Conservation (phyloP, 2,113 vertebrate species). For the Hydrochoerus hydrochaeris region DNA sequence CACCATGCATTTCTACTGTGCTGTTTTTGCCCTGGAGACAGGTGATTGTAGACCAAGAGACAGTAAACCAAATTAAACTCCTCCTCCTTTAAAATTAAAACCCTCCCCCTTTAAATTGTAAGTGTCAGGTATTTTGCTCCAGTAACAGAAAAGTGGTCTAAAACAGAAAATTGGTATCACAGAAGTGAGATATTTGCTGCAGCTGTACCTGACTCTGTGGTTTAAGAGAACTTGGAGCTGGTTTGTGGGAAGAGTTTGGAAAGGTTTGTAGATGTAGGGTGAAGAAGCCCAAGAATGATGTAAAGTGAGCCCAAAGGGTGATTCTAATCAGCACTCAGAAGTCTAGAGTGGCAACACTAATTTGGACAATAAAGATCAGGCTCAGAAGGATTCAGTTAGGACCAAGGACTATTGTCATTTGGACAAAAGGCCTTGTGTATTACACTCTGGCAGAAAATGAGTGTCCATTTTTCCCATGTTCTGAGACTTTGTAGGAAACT, state of each 20-base stretch:
- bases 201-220: not conserved
- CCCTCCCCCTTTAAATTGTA: not conserved
- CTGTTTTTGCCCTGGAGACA: not conserved
- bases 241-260: not conserved
- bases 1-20: not conserved
- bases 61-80: not conserved
- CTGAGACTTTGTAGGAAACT: not conserved
- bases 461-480: not conserved
- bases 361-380: not conserved
- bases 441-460: not conserved
- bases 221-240: not conserved
- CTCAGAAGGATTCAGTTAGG: not conserved
- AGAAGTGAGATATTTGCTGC: not conserved
- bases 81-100: too few relatives aligned
- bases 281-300: not conserved
- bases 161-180: not conserved
- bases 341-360: not conserved
- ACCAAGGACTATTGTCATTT: not conserved
- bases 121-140: not conserved
- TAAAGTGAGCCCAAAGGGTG: not conserved
- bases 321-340: not conserved
- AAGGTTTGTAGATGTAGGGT: not conserved
- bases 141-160: not conserved
- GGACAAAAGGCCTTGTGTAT: not conserved
- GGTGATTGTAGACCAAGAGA: not conserved